Percentiles rank a stretch among this genome's conserved stretches.
Conservation (phyloP, 2,888 invertebrate species). For the Sisyra terminalis region DNA sequence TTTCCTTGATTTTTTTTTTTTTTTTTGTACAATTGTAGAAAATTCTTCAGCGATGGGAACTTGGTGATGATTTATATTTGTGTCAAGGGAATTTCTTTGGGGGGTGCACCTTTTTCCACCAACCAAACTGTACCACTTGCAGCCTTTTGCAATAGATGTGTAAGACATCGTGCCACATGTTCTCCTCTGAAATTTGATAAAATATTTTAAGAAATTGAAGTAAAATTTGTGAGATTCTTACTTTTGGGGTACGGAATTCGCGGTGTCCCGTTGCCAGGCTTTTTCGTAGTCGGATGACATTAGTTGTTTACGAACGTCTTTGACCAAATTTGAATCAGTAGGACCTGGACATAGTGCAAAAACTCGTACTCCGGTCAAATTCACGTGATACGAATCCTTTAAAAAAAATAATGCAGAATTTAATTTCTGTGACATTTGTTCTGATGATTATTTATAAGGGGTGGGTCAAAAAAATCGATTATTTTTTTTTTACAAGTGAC, state of each 20-base stretch:
- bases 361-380: conserved; percentile 51
- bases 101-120: conserved; percentile 47
- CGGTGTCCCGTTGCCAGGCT: conserved; percentile 54
- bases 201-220: not conserved
- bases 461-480: too few species aligned
- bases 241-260: conserved; percentile 45
- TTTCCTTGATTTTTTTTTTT: too few species aligned
- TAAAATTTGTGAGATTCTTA: conserved; percentile 20
- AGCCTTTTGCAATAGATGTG: conserved; percentile 46
- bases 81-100: conserved; percentile 32
- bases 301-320: conserved; percentile 51
- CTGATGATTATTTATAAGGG: too few species aligned
- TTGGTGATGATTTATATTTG: too few species aligned
- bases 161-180: conserved; percentile 47
- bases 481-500: too few species aligned
- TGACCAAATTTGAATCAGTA: conserved; percentile 46
- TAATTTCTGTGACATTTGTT: too few species aligned
- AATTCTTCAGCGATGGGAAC: too few species aligned
- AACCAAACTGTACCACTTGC: conserved; percentile 58
- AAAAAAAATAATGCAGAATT: too few species aligned
- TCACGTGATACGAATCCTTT: conserved; percentile 61
- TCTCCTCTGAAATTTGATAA: conserved; percentile 37
- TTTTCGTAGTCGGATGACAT: conserved; percentile 55
- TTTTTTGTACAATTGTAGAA: too few species aligned
- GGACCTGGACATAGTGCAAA: conserved; percentile 54